phyloP scores from a whole-genome alignment of 2,888 invertebrate species.

The Eledona agricola region DNA sequence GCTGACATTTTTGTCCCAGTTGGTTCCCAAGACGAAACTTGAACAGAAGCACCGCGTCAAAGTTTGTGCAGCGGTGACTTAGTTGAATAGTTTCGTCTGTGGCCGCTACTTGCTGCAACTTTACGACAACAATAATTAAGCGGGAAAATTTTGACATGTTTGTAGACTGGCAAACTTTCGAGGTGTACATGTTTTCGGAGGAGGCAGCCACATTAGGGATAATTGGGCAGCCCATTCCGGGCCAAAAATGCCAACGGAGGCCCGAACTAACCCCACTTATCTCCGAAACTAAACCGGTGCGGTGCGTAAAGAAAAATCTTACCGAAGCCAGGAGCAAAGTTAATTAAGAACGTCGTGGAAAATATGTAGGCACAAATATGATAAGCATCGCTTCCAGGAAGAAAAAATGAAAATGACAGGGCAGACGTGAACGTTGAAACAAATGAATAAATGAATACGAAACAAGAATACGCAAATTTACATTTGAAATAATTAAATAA shows the following conservation, averaged over 20 bases:
- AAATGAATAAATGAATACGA: too few relatives aligned
- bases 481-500: too few relatives aligned
- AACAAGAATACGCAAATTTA: too few relatives aligned
- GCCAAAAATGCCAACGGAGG: background rate
- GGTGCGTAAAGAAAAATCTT: too few relatives aligned
- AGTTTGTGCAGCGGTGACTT: constrained; percentile 46
- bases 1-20: constrained; percentile 11
- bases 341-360: too few relatives aligned
- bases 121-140: constrained; percentile 56
- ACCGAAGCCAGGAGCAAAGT: too few relatives aligned
- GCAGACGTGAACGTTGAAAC: too few relatives aligned
- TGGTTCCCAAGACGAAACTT: constrained; percentile 48
- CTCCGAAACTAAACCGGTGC: too few relatives aligned
- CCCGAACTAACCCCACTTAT: too few relatives aligned
- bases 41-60: constrained; percentile 47
- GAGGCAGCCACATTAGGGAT: constrained; percentile 26
- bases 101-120: constrained; percentile 51
- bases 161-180: constrained; percentile 44
- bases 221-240: constrained; percentile 11
- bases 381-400: too few relatives aligned
- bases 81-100: constrained; percentile 48
- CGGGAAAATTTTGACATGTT: constrained; percentile 52
- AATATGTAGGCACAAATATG: too few relatives aligned
- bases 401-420: too few relatives aligned
- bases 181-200: constrained; percentile 43